Evolutionary conservation across 2,888 invertebrate genomes (phyloP), one percentile per base, ranked within the genome.

Genomic region (Nemapogon koenigi): DNA sequence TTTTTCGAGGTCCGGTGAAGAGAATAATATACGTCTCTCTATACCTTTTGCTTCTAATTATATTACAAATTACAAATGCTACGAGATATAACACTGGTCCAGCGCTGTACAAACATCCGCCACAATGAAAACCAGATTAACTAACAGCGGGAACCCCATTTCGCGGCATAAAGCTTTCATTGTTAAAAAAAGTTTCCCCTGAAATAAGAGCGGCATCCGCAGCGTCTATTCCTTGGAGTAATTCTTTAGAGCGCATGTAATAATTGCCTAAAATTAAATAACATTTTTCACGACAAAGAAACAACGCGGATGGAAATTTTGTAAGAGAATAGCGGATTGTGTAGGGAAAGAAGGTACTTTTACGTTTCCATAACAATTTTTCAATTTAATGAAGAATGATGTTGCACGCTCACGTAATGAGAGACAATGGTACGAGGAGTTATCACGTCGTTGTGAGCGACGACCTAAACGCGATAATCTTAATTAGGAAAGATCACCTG

Each of bases 231-330:
- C 75, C 75, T 73, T 65, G 49, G 73, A 72, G 76, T 75, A 76
- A 76, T 76, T 73, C 62, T 60, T 70, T 62, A 67, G 66, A 75
- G 68, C 69, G 70, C 67, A 63, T 69, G 71, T 72, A 75, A 76
- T 76, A 71, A 76, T 75, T 76, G 73, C 67, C 59, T 49, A 53
- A 69, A 75, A 76, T 76, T 73, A 75, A 75, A 76, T 73, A 71
- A 71, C 60, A 73, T 66, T 69, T 67, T 70, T 72, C 68, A 69
- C 66, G 68, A 72, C 66, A 69, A 66, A 67, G 68, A 66, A 69
- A 65, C 62, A 62, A 60, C 55, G 59, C 52, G 60, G 58, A 63
- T 60, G 62, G 56, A 64, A 67, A 68, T 62, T 62, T 59, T 57
- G 57, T 50, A 56, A 60, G 55, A 55, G 57, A 60, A 62, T 56